These are phyloP conservation scores for Ferrisia virgata DNA, from an alignment of 2,888 invertebrate genomes.

Conservation along the genomic window DNA sequence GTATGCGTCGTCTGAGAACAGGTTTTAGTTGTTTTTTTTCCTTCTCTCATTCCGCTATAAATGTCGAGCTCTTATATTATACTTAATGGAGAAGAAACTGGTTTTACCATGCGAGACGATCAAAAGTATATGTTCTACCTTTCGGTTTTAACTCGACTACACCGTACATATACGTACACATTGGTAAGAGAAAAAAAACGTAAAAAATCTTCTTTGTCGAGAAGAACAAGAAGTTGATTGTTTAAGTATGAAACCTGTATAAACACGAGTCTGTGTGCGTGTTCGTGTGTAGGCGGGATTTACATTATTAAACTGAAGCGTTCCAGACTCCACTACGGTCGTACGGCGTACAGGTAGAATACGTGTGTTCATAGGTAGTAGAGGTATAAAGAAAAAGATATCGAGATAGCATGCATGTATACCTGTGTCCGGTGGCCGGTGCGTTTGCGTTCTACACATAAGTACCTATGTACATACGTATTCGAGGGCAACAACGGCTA, in stretches of 20 bases:
- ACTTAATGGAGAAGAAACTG: slow-evolving; percentile 39
- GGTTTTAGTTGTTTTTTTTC: not conserved
- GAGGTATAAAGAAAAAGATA: not conserved
- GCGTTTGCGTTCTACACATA: no score
- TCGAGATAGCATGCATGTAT: no score
- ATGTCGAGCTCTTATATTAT: slow-evolving; percentile 43
- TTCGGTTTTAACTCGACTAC: not conserved
- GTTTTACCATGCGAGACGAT: slow-evolving; percentile 27
- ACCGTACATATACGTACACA: not conserved
- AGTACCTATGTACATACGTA: no score
- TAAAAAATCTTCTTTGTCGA: not conserved
- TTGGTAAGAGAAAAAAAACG: not conserved
- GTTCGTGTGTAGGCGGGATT: not conserved
- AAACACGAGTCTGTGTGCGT: not conserved
- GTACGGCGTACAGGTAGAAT: not conserved
- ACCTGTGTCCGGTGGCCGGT: no score
- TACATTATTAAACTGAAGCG: not conserved
- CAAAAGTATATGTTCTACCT: slow-evolving; percentile 26
- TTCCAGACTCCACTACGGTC: not conserved
- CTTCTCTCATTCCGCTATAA: slow-evolving; percentile 13
- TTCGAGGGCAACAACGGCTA: no score
- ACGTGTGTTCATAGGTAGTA: not conserved
- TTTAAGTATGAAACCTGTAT: not conserved
- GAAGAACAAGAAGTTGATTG: not conserved
- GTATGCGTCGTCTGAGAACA: slow-evolving; percentile 42